phyloP scores from a whole-genome alignment of 1,140 invertebrate species.

The Saxidomus purpurata region DNA sequence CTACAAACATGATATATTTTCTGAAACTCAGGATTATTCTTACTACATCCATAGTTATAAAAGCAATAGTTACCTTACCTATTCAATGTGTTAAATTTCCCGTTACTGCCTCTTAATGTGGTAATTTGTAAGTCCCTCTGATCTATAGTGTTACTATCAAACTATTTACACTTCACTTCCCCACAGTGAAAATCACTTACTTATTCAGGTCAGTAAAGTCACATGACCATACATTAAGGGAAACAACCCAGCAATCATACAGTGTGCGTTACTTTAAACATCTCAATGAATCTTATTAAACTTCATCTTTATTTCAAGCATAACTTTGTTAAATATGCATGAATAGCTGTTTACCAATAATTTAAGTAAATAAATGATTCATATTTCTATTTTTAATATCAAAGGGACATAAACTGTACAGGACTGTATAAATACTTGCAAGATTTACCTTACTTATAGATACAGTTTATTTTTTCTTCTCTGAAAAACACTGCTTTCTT shows the following conservation, averaged over 20 bases:
- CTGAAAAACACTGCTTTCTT: too few relatives aligned
- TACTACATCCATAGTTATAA: neutral
- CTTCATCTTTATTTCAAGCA: neutral
- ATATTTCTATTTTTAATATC: neutral
- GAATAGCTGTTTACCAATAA: neutral
- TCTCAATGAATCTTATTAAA: neutral
- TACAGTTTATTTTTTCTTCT: too few relatives aligned
- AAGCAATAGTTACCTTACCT: neutral
- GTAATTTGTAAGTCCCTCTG: conserved; percentile 4
- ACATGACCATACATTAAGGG: conserved; percentile 58
- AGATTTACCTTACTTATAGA: neutral
- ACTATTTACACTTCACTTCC: conserved; percentile 32
- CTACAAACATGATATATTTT: neutral
- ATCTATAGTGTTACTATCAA: conserved; percentile 4
- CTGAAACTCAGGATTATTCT: neutral
- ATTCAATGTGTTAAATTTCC: neutral
- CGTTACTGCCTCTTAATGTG: neutral
- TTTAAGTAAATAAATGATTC: neutral
- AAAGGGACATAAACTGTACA: neutral
- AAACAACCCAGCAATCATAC: conserved; percentile 1
- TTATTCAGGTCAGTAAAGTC: conserved; percentile 4
- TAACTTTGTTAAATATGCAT: neutral
- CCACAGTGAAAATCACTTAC: conserved; percentile 13
- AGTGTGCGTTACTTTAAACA: neutral
- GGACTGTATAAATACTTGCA: neutral